phyloP scores from a whole-genome alignment of 1,140 invertebrate species.

The Trachymyrmex septentrionalis region DNA sequence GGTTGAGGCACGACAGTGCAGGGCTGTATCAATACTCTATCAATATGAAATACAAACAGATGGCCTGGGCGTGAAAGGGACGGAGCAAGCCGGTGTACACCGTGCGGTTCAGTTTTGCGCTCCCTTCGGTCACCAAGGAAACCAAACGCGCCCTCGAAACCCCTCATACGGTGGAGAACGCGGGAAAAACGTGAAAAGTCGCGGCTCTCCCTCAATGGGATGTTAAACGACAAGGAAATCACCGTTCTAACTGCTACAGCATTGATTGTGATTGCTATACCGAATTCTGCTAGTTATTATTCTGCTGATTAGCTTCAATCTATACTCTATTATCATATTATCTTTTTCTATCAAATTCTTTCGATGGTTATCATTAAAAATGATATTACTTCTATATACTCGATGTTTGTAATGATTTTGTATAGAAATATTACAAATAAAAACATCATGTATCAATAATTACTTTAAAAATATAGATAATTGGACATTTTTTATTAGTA shows the following conservation, averaged over 20 bases:
- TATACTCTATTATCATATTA: neutral
- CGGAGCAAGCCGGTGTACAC: conserved; percentile 51
- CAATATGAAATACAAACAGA: conserved; percentile 86
- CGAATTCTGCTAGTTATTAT: conserved; percentile 52
- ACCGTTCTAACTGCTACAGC: conserved; percentile 55
- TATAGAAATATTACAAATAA: neutral
- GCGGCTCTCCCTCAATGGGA: conserved; percentile 65
- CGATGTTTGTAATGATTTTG: neutral
- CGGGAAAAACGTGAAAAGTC: conserved; percentile 71
- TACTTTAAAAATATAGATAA: neutral
- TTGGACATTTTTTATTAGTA: neutral
- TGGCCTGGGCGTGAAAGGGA: conserved; percentile 69
- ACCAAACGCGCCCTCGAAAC: conserved; percentile 74
- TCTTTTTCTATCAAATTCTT: neutral
- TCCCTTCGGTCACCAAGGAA: conserved; percentile 84
- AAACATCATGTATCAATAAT: neutral
- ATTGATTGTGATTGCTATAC: conserved; percentile 11
- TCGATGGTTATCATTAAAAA: neutral
- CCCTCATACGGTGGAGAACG: conserved; percentile 50
- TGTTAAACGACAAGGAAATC: conserved; percentile 82
- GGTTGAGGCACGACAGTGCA: conserved; percentile 37
- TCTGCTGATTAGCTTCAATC: neutral
- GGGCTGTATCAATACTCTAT: conserved; percentile 85
- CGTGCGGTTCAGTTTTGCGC: conserved; percentile 70
- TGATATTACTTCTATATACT: neutral